Evolutionary conservation across 2,113 vertebrate species (phyloP).

Genomic region (Natator depressus): DNA sequence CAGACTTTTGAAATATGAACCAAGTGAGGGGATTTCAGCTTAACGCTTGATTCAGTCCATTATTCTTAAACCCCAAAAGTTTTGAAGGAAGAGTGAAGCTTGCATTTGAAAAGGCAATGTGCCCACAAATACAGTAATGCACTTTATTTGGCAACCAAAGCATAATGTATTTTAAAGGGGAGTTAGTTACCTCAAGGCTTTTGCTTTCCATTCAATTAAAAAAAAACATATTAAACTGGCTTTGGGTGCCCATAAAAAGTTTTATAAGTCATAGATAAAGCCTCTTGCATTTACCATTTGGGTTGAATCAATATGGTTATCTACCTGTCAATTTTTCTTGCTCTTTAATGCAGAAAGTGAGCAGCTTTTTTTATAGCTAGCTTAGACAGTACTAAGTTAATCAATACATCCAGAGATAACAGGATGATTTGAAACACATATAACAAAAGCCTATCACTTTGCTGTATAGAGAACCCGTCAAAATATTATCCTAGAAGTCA

Average conservation of each 20-base stretch:
- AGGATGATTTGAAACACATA: conserved; percentile 77
- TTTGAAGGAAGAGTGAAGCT: conserved; percentile 24
- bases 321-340: conserved; percentile 81
- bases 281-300: conserved; percentile 74
- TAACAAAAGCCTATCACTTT: conserved; percentile 79
- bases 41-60: conserved; percentile 65
- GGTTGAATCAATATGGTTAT: conserved; percentile 82
- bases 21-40: conserved; percentile 70
- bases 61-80: conserved; percentile 54
- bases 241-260: conserved; percentile 39
- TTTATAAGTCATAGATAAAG: conserved; percentile 69
- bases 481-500: conserved; percentile 81
- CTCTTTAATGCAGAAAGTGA: conserved; percentile 75
- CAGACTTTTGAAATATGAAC: conserved; percentile 77
- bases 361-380: conserved; percentile 69
- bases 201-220: conserved; percentile 53
- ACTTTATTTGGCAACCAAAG: conserved; percentile 36
- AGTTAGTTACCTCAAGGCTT: conserved; percentile 52
- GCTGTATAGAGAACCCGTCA: conserved; percentile 73
- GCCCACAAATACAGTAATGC: not conserved
- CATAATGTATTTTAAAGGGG: conserved; percentile 30
- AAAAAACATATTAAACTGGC: conserved; percentile 17
- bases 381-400: conserved; percentile 76
- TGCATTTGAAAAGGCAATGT: conserved; percentile 47
- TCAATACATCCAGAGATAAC: conserved; percentile 81